These are phyloP conservation scores for Zonitis immaculata DNA, from an alignment of 2,888 invertebrate species.

Conservation along the genomic window DNA sequence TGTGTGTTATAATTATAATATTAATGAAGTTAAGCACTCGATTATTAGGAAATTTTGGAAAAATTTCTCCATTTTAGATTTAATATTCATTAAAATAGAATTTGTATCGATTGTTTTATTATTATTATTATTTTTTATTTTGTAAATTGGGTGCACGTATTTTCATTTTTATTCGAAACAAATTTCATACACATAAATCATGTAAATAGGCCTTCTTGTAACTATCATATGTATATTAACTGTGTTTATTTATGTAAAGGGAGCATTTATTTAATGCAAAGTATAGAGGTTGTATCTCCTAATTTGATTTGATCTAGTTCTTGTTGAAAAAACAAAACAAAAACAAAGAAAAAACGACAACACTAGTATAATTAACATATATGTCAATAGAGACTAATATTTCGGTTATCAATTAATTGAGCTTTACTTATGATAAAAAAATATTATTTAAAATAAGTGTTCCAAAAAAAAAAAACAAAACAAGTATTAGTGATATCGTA, in stretches of 20 bases:
- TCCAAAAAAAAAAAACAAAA: neutral
- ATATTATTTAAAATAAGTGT: neutral
- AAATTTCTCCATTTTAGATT: neutral
- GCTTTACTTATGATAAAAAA: neutral
- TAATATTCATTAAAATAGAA: neutral
- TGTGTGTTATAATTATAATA: neutral
- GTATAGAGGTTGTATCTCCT: conserved; percentile 77
- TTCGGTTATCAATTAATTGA: conserved; percentile 1
- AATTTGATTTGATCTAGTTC: conserved; percentile 25
- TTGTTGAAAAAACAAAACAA: too few species aligned
- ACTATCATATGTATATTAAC: conserved; percentile 14
- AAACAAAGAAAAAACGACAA: too few species aligned
- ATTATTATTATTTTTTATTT: too few species aligned
- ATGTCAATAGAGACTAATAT: conserved; percentile 44
- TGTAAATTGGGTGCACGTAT: conserved; percentile 18
- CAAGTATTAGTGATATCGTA: conserved; percentile 25
- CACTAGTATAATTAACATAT: conserved; percentile 50
- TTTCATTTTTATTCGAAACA: neutral
- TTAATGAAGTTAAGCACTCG: neutral
- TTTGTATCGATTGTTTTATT: neutral
- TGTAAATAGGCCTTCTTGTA: neutral
- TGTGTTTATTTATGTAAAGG: conserved; percentile 61
- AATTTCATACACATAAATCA: too few species aligned
- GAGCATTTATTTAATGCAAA: conserved; percentile 86
- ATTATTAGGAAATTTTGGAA: neutral